phyloP scores from a whole-genome alignment of 2,888 invertebrate genomes.

The Heliconius erato region DNA sequence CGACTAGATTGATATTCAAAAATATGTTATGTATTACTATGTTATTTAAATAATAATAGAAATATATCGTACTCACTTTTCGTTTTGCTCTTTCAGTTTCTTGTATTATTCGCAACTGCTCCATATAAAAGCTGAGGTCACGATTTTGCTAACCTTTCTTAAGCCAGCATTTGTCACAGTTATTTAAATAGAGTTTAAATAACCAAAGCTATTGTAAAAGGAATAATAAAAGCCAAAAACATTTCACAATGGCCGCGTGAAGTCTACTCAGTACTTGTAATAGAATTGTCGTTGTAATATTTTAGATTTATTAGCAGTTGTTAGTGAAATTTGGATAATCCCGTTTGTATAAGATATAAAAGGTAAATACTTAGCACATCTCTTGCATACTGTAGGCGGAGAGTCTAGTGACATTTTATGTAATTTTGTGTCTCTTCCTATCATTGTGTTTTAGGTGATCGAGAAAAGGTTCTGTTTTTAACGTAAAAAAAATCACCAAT shows the following conservation, averaged over 20 bases:
- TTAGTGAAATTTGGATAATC: neutral
- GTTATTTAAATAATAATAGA: slow-evolving; percentile 2
- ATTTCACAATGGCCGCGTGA: slow-evolving; percentile 32
- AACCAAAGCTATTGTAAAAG: slow-evolving; percentile 31
- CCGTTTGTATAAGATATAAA: neutral
- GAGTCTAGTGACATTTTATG: neutral
- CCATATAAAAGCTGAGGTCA: slow-evolving; percentile 44
- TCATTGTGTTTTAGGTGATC: neutral
- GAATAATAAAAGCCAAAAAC: slow-evolving; percentile 33
- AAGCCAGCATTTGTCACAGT: slow-evolving; percentile 50
- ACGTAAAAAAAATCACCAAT: neutral
- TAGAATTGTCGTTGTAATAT: slow-evolving; percentile 11
- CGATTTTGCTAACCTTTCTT: slow-evolving; percentile 39
- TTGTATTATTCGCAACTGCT: slow-evolving; percentile 26
- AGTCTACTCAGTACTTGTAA: slow-evolving; percentile 6
- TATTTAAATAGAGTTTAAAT: slow-evolving; percentile 51
- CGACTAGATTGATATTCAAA: neutral
- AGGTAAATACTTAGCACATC: neutral
- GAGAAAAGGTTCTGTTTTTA: neutral
- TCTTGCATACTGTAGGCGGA: neutral
- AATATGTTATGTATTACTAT: neutral
- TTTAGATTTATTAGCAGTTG: neutral
- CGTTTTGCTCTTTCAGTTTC: neutral
- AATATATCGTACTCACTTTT: neutral
- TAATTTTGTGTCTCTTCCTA: neutral